Conservation (phyloP, 2,797 vertebrate species). For the Spea hammondii region DNA sequence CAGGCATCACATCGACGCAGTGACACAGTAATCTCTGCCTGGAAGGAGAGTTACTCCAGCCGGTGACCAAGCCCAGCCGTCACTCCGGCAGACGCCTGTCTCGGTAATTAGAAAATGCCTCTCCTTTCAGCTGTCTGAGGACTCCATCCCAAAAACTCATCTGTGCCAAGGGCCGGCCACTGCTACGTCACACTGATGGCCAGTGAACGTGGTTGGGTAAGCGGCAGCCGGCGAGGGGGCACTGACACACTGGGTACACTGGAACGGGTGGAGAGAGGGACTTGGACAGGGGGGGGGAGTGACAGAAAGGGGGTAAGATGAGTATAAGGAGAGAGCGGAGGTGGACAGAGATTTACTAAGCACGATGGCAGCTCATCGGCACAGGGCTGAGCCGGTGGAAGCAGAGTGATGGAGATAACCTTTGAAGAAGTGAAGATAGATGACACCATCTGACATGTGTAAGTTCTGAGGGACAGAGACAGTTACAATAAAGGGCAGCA, state of each 20-base stretch:
- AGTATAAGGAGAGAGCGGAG: background rate
- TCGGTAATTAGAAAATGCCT: too few species aligned
- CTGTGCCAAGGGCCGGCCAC: too few species aligned
- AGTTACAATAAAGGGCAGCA: constrained; percentile 21
- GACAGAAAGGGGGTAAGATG: constrained; percentile 28
- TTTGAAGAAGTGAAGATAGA: constrained; percentile 17
- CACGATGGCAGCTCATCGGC: background rate
- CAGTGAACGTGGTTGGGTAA: too few species aligned
- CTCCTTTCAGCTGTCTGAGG: too few species aligned
- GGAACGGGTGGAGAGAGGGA: background rate
- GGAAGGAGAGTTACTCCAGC: too few species aligned
- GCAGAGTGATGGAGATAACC: constrained; percentile 31
- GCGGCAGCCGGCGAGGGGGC: background rate
- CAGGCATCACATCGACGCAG: too few species aligned
- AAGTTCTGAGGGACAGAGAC: constrained; percentile 9
- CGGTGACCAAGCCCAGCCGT: too few species aligned
- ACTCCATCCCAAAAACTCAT: too few species aligned
- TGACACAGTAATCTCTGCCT: too few species aligned
- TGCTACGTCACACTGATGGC: too few species aligned
- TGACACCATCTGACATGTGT: background rate
- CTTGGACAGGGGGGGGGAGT: constrained; percentile 22
- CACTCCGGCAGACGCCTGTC: too few species aligned
- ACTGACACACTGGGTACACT: constrained; percentile 1
- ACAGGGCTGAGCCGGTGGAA: background rate
- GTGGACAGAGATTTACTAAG: constrained; percentile 8